Base-by-base conservation (phyloP, 1,140 invertebrate genomes). In the Polypedilum pembai region DNA sequence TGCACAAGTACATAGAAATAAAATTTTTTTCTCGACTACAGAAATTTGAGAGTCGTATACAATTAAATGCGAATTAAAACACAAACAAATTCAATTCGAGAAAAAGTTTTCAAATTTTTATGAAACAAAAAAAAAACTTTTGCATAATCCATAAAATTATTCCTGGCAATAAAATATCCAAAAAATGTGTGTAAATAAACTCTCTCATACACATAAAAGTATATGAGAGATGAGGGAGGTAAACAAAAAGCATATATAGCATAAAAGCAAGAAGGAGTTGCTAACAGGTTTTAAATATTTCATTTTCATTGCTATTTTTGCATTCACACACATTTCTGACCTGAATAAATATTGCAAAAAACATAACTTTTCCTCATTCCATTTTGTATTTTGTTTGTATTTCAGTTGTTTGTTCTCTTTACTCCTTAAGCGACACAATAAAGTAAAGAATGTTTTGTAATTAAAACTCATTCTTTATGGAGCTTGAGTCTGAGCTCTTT, bases 221-320 rank as follows among this genome's bases (percentile, higher is more conserved):
- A n/a, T 12, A 56, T n/a, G 12, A 56, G 45, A 56, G 45, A 15
- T 56, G 12, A 12, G 45, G n/a, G 8, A 15, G 3, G 15, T 15
- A 56, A n/a, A 56, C 45, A 56, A n/a, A n/a, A 12, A 56, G 41
- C 24, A 15, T 56, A n/a, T 56, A n/a, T 12, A 56, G 45, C 12
- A 56, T 15, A 45, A 8, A 8, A 45, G 15, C 15, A 15, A 45
- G 41, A 12, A 15, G 12, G 45, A 56, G n/a, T n/a, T 56, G 45
- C 45, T 56, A 56, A 56, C 45, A 56, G 45, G 45, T 56, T n/a
- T 56, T 56, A 56, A 56, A 56, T 56, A 56, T 56, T 56, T 56
- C 45, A 56, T 56, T 56, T 56, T 56, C 45, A 56, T 56, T 56
- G 45, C 10, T 33, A 33, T 33, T 33, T 33, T 5, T 33, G 45